Base-by-base conservation (phyloP, 2,797 vertebrate species). In the Crocodylus rhombifer region DNA sequence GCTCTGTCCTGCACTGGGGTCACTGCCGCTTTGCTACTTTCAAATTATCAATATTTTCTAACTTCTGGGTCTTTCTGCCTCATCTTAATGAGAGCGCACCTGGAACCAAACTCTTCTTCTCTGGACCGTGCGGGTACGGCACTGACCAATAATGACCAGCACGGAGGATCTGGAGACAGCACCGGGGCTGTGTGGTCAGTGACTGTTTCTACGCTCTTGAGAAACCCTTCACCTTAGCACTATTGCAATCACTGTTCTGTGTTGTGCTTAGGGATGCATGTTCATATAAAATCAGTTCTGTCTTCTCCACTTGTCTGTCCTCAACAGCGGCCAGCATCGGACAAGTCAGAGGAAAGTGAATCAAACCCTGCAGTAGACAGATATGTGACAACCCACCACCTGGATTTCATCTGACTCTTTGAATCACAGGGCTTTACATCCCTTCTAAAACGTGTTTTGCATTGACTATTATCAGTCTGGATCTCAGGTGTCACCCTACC, bases 21-120 rank as follows among this genome's bases (percentile, higher is more conserved):
- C 90, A 82, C 56, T 55, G 82, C 77, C 77, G 74, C 64, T 89
- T 92, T 95, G 83, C 80, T 81, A 74, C n/a, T 56, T 84, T 56
- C 51, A 76, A 74, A 89, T 90, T 58, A 77, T 33, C 42, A 78
- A 71, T 58, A 87, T 78, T 30, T 51, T 51, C 42, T 51, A 51
- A 10, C 23, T 23, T 73, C 69, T 73, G 36, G 26, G 51, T 26
- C 21, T 23, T 73, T 73, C 20, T 73, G 69, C 3, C 33, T 9
- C 36, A 25, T 25, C 23, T 73, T 51, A 21, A 16, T 7, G 23
- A 69, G 36, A 23, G 67, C 33, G 26, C 21, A 33, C 23, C 23
- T 16, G 69, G 23, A 51, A 73, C 42, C 23, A 36, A 71, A 13
- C 14, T 8, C 25, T 15, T 14, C 36, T 51, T 51, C 42, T 51